Evolutionary conservation across 1,140 invertebrate species (phyloP).

Genomic region (Mactra quadrangularis): DNA sequence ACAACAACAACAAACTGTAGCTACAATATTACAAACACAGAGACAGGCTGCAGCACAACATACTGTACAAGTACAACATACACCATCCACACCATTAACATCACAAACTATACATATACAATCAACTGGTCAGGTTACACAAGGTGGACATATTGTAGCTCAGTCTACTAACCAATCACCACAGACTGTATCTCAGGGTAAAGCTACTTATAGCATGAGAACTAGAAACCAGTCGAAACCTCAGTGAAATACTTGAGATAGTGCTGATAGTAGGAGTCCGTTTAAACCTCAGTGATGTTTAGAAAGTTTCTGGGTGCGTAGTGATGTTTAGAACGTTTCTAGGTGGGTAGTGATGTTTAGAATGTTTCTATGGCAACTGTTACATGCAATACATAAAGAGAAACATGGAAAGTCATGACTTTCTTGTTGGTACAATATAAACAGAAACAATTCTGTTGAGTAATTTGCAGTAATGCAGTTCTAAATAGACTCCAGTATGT

Average conservation of each 20-base stretch:
- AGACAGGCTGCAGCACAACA: conserved; percentile 35
- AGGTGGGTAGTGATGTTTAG: too few species aligned
- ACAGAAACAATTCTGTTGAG: too few species aligned
- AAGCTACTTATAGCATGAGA: conserved; percentile 44
- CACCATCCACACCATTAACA: conserved; percentile 15
- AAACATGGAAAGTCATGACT: too few species aligned
- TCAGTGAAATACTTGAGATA: conserved; percentile 34
- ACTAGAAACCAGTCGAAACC: conserved; percentile 59
- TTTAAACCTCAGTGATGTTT: too few species aligned
- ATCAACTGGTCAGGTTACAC: conserved; percentile 6
- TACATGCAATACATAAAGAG: too few species aligned
- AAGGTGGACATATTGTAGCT: conserved; percentile 10
- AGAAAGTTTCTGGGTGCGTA: too few species aligned
- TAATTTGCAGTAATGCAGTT: too few species aligned
- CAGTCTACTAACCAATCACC: conserved; percentile 29
- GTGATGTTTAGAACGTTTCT: too few species aligned
- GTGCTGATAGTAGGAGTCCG: too few species aligned
- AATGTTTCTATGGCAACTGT: too few species aligned
- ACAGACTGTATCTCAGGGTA: conserved; percentile 37
- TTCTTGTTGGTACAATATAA: too few species aligned
- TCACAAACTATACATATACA: conserved; percentile 54
- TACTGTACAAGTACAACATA: conserved; percentile 41
- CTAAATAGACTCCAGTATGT: too few species aligned
- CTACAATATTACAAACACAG: conserved; percentile 60
- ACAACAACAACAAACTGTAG: conserved; percentile 50